Percentiles rank a stretch among this genome's conserved stretches.
Evolutionary conservation across 1,140 invertebrate genomes (phyloP).

Genomic region (Ectropis grisescens): DNA sequence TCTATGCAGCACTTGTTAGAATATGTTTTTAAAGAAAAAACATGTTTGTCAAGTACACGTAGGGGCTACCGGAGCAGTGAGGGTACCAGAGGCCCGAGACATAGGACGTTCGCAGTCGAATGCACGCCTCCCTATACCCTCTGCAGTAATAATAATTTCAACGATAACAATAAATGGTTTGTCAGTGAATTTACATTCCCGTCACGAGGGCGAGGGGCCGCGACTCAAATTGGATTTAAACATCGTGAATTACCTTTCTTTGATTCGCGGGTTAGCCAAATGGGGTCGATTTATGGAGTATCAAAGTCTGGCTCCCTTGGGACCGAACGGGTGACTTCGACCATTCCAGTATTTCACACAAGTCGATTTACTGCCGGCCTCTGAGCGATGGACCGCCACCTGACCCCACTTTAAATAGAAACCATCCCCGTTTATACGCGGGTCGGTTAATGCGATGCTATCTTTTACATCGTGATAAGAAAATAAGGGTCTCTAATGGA

Average conservation of each 20-base stretch:
- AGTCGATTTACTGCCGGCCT: conserved; percentile 24
- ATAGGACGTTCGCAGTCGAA: too few relatives aligned
- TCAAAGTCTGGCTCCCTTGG: conserved; percentile 17
- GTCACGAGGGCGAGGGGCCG: background rate
- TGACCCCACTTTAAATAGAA: conserved; percentile 24
- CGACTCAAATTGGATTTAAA: conserved; percentile 40
- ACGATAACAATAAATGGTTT: too few relatives aligned
- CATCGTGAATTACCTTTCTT: conserved; percentile 52
- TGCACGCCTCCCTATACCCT: too few relatives aligned
- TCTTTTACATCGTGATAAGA: conserved; percentile 32
- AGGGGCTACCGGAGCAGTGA: too few relatives aligned
- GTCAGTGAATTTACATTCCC: too few relatives aligned
- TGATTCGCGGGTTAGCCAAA: conserved; percentile 50
- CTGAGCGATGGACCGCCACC: conserved; percentile 2
- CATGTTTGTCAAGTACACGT: too few relatives aligned
- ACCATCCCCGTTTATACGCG: conserved; percentile 17
- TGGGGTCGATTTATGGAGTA: conserved; percentile 48
- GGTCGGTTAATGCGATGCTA: conserved; percentile 41
- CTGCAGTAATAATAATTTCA: too few relatives aligned
- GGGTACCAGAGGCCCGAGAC: too few relatives aligned
- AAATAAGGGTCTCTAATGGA: conserved; percentile 1
- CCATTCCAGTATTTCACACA: conserved; percentile 22
- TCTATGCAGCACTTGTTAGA: too few relatives aligned
- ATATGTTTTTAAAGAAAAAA: too few relatives aligned
- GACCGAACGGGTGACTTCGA: conserved; percentile 6